These are phyloP conservation scores for Setipinna tenuifilis DNA, from an alignment of 2,797 vertebrate genomes.

Conservation along the genomic window DNA sequence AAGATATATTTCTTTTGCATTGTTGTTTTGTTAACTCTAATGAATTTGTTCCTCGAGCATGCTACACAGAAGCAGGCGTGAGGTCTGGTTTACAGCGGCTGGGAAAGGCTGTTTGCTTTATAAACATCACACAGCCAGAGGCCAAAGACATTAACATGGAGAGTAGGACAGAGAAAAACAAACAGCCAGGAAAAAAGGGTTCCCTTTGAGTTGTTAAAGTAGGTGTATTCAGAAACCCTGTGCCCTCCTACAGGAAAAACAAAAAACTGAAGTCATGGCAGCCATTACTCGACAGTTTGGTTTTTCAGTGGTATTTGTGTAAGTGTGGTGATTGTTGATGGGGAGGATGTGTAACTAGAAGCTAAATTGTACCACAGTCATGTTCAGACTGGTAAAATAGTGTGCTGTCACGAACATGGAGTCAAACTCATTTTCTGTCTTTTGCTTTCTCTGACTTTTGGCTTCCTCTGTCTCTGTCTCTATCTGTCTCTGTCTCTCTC, in stretches of 20 bases:
- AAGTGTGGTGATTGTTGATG: slow-evolving; percentile 14
- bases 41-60: not conserved
- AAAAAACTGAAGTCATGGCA: not conserved
- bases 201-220: slow-evolving; percentile 19
- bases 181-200: slow-evolving; percentile 8
- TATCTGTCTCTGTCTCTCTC: not conserved
- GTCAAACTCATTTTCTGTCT: not conserved
- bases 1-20: not conserved
- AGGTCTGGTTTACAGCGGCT: not conserved
- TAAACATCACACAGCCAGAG: slow-evolving; percentile 24
- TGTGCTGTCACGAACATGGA: not conserved
- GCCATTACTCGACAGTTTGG: not conserved
- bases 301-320: slow-evolving; percentile 24
- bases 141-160: slow-evolving; percentile 9
- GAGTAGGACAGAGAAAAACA: slow-evolving; percentile 21
- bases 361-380: slow-evolving; percentile 22
- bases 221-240: not conserved
- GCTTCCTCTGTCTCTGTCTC: not conserved
- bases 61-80: not conserved
- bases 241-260: not conserved
- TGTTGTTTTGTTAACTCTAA: not conserved
- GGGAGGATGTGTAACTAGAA: slow-evolving; percentile 24
- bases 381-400: slow-evolving; percentile 6
- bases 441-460: not conserved
- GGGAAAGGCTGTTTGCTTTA: slow-evolving; percentile 2